Base-by-base conservation (phyloP, 1,140 invertebrate species). In the Oedothorax gibbosus region DNA sequence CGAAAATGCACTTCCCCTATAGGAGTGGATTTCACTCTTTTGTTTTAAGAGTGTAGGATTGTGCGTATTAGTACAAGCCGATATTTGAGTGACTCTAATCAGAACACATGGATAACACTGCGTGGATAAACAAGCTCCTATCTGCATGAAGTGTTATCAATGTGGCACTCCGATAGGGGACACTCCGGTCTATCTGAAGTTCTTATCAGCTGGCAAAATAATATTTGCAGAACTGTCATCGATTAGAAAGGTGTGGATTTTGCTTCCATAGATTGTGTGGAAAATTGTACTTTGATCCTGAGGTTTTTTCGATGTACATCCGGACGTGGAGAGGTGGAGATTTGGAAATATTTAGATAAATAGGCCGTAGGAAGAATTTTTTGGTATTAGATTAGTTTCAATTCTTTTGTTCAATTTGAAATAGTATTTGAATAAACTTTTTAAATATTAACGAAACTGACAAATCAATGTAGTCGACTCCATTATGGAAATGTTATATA, bases 191-290 rank as follows among this genome's bases (percentile, higher is more conserved):
- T 79, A 77, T 68, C 62, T 57, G 62, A 21, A 49, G 60, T 18
- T 3, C 69, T 84, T 84, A 84, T 84, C 81, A 75, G 50, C 50
- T 65, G 62, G 65, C 80, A 21, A 84, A 84, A 84, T 75, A 84
- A 84, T 84, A 84, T 84, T 84, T 84, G 81, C 65, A 62, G 60
- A 84, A 76, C 81, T 84, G 81, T 84, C 81, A 84, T 84, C 81
- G 81, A 84, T 65, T 84, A 76, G 81, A 54, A 72, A 84, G 78
- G 78, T 84, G 72, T 66, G 72, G 81, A 76, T 82, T 82, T 82
- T 82, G 80, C 18, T 82, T 82, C 80, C 49, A 68, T 21, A 72
- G 69, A 73, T 76, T 60, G 51, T 21, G 35, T 1, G 35, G 35
- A 73, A 20, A 20, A 20, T 6, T 14, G 72, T 18, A 73, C 81